Percentiles rank a stretch among this genome's conserved stretches.
These are phyloP conservation scores for Miniopterus natalensis DNA, from an alignment of 2,113 vertebrate genomes.

Conservation along the genomic window DNA sequence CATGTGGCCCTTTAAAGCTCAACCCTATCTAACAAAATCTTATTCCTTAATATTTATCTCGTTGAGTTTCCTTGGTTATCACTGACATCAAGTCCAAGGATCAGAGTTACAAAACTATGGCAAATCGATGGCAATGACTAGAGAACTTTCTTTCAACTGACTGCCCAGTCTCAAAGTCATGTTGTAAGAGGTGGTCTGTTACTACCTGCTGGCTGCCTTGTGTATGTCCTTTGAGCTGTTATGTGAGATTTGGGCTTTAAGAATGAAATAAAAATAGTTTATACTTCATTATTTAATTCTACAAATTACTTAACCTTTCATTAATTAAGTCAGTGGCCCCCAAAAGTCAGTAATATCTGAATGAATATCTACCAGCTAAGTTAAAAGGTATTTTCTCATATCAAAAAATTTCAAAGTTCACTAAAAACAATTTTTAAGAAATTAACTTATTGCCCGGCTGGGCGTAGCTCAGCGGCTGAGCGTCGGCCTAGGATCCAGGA, in stretches of 20 bases:
- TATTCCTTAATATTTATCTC: not conserved
- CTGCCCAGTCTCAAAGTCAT: not conserved
- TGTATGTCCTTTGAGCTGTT: not conserved
- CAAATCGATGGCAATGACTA: not conserved
- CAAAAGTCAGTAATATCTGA: not conserved
- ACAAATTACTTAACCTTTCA: not conserved
- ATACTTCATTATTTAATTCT: slow-evolving; percentile 28
- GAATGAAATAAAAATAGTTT: not conserved
- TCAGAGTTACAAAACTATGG: not conserved
- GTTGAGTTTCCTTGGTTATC: not conserved
- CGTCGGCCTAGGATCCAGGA: no score
- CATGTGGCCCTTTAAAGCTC: not conserved
- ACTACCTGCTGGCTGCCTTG: not conserved
- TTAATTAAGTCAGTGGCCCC: not conserved
- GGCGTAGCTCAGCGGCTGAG: no score
- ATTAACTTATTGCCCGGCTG: not conserved
- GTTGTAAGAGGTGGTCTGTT: not conserved
- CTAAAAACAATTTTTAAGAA: not conserved
- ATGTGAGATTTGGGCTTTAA: not conserved
- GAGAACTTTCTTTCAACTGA: not conserved
- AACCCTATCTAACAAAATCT: slow-evolving; percentile 1
- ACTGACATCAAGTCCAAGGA: not conserved
- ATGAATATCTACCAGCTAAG: not conserved
- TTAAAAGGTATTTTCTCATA: not conserved
- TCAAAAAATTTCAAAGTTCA: slow-evolving; percentile 31